Percentiles rank a stretch among this genome's conserved stretches.
Conservation (phyloP, 2,888 invertebrate genomes). For the Oligia latruncula region DNA sequence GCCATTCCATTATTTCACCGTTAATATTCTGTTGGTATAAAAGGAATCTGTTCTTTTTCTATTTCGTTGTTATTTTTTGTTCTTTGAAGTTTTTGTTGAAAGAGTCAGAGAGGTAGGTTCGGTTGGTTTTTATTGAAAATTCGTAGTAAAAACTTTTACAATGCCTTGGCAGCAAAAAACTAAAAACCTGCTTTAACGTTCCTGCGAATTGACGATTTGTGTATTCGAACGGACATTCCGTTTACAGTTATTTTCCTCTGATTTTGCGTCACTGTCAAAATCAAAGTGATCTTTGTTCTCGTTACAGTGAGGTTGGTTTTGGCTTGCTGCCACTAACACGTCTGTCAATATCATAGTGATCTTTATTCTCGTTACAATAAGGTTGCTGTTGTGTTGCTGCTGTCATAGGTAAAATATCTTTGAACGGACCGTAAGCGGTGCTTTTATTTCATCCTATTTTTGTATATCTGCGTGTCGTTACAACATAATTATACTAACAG, state of each 20-base stretch:
- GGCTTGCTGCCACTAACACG: neutral
- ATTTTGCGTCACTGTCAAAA: neutral
- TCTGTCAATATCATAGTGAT: neutral
- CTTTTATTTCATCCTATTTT: no score
- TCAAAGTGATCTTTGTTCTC: neutral
- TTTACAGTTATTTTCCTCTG: neutral
- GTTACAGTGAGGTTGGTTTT: neutral
- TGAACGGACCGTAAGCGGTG: neutral
- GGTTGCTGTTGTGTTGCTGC: no score
- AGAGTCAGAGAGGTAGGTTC: neutral
- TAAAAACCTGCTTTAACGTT: neutral
- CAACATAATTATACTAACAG: no score
- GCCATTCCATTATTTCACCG: slow-evolving; percentile 64
- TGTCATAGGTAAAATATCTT: neutral
- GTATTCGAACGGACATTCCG: no score
- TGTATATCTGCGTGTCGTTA: no score
- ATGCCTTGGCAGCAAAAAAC: neutral
- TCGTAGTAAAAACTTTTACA: neutral
- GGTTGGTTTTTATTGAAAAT: neutral
- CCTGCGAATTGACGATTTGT: neutral
- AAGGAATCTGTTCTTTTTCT: slow-evolving; percentile 17
- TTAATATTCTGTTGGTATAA: slow-evolving; percentile 46
- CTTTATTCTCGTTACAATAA: neutral
- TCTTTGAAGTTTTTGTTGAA: neutral
- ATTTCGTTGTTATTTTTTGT: slow-evolving; percentile 5